Conservation (phyloP, 2,797 vertebrate species). For the Denticeps clupeoides region DNA sequence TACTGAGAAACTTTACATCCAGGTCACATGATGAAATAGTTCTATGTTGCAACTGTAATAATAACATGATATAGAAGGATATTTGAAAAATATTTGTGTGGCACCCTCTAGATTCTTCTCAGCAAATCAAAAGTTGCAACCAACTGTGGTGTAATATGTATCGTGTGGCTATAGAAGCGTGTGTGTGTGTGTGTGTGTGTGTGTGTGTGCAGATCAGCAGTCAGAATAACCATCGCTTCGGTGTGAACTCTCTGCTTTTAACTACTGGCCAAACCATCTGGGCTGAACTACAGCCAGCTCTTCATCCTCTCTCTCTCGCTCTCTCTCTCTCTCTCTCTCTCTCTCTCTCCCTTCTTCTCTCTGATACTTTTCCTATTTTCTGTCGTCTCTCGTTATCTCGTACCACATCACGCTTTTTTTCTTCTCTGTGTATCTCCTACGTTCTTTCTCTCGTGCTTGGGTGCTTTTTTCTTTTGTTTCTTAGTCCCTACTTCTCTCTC, state of each 20-base stretch:
- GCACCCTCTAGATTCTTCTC: too few relatives aligned
- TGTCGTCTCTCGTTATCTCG: background rate
- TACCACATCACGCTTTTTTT: background rate
- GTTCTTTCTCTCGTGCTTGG: background rate
- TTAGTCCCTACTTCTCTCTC: background rate
- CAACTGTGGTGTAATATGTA: too few relatives aligned
- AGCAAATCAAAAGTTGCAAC: too few relatives aligned
- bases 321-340: background rate
- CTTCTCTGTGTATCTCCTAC: background rate
- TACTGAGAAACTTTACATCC: too few relatives aligned
- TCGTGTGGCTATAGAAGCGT: too few relatives aligned
- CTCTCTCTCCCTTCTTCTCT: background rate
- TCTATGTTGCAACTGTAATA: too few relatives aligned
- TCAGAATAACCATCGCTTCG: too few relatives aligned
- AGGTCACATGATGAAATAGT: too few relatives aligned
- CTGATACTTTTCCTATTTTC: background rate
- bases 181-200: background rate
- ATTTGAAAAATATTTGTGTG: too few relatives aligned
- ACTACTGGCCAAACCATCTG: constrained; percentile 1
- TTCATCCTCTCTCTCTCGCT: background rate
- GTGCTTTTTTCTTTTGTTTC: background rate
- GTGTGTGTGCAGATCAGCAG: background rate
- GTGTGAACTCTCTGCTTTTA: too few relatives aligned
- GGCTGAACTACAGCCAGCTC: background rate
- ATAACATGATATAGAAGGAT: too few relatives aligned